phyloP scores from a whole-genome alignment of 1,140 invertebrate species.

The Brachionus koreanus region DNA sequence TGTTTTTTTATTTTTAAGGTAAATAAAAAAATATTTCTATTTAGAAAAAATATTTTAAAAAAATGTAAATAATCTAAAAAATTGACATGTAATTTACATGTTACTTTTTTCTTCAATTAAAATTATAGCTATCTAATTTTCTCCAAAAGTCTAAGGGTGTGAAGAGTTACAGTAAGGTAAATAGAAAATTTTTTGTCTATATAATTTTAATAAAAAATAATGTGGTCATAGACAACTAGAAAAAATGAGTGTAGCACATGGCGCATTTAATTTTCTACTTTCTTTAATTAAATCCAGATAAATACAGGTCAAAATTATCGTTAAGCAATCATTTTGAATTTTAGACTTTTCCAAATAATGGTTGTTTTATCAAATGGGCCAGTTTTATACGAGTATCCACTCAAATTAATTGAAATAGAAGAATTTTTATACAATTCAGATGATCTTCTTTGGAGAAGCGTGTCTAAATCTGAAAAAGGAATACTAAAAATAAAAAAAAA shows the following conservation, averaged over 20 bases:
- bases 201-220: background rate
- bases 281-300: background rate
- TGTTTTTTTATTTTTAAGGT: background rate
- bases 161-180: background rate
- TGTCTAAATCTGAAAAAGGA: background rate
- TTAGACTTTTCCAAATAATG: background rate
- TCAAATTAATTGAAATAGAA: slow-evolving; percentile 12
- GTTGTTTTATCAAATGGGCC: background rate
- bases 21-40: background rate
- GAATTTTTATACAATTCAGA: slow-evolving; percentile 23
- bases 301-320: background rate
- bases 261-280: slow-evolving; percentile 16
- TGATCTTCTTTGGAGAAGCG: slow-evolving; percentile 9
- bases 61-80: background rate
- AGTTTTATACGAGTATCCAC: background rate
- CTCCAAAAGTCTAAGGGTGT: background rate
- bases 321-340: background rate
- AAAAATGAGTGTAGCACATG: background rate
- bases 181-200: background rate
- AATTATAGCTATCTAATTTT: background rate
- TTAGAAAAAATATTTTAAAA: slow-evolving; percentile 7
- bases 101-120: background rate
- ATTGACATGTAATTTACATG: background rate
- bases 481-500: background rate
- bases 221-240: background rate